phyloP scores from a whole-genome alignment of 1,140 invertebrate genomes.

The Magallana ariakensis region DNA sequence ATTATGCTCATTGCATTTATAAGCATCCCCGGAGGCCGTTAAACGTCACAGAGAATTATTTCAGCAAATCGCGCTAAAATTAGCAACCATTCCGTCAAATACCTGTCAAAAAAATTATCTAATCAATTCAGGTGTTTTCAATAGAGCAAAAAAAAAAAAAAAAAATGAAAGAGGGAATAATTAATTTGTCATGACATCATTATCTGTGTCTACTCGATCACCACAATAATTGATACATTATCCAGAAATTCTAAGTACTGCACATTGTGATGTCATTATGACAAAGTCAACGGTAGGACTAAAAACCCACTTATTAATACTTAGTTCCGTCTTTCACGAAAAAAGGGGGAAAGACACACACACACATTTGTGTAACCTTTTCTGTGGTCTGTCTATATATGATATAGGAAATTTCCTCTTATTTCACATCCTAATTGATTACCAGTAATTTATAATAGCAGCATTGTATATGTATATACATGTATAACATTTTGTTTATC shows the following conservation, averaged over 20 bases:
- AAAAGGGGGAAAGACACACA: not conserved
- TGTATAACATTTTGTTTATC: too few species aligned
- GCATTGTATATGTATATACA: too few species aligned
- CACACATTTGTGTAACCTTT: not conserved
- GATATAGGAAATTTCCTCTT: not conserved
- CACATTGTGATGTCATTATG: constrained; percentile 29
- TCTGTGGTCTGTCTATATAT: not conserved
- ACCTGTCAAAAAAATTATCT: constrained; percentile 24
- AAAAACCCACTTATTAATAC: not conserved
- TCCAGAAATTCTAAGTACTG: not conserved
- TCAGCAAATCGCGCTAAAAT: not conserved
- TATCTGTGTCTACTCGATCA: not conserved
- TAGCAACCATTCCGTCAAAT: not conserved
- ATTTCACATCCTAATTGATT: not conserved
- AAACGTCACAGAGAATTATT: constrained; percentile 15
- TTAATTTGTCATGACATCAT: constrained; percentile 12
- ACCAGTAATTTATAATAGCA: not conserved
- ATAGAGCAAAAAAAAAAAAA: not conserved
- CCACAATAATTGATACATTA: constrained; percentile 26
- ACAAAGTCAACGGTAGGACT: not conserved
- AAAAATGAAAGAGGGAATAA: constrained; percentile 1
- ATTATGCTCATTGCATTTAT: not conserved
- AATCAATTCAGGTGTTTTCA: not conserved
- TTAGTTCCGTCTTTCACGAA: not conserved
- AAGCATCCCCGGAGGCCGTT: not conserved